These are phyloP conservation scores for Sarcophilus harrisii DNA, from an alignment of 2,797 vertebrate genomes.

Conservation along the genomic window DNA sequence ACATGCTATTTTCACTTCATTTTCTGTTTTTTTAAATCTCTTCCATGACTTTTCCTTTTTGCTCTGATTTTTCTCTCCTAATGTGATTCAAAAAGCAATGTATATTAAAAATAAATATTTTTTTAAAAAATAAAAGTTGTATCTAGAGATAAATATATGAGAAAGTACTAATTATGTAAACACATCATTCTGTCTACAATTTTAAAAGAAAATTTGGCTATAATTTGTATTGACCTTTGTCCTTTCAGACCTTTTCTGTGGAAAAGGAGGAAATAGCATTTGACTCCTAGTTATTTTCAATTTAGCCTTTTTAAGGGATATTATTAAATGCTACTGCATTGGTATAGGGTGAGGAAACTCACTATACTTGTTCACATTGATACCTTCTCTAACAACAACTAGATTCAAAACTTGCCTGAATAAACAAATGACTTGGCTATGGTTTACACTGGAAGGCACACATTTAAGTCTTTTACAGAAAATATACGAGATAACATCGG, in stretches of 20 bases:
- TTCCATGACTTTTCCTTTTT: too few relatives aligned
- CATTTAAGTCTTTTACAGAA: neutral
- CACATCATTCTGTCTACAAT: neutral
- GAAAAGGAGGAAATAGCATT: constrained; percentile 36
- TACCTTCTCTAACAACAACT: neutral
- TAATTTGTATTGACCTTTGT: neutral
- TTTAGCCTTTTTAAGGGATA: neutral
- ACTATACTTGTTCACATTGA: neutral
- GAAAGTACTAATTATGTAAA: neutral
- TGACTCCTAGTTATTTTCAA: neutral
- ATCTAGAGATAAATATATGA: constrained; percentile 37
- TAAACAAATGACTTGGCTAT: neutral
- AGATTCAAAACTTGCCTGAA: neutral
- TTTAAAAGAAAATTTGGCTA: neutral
- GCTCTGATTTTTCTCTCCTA: too few relatives aligned
- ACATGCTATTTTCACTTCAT: too few relatives aligned
- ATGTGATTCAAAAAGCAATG: too few relatives aligned
- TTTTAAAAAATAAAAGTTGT: constrained; percentile 24
- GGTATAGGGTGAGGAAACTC: neutral
- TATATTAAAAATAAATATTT: neutral
- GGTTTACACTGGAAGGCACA: neutral
- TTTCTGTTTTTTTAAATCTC: too few relatives aligned
- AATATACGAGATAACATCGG: neutral
- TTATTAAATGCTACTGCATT: neutral
- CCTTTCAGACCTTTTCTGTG: constrained; percentile 26